A percentile compares a stretch with the other conserved stretches of the same genome.
Conservation (phyloP, 2,113 vertebrate species). For the Pyrgilauda ruficollis region DNA sequence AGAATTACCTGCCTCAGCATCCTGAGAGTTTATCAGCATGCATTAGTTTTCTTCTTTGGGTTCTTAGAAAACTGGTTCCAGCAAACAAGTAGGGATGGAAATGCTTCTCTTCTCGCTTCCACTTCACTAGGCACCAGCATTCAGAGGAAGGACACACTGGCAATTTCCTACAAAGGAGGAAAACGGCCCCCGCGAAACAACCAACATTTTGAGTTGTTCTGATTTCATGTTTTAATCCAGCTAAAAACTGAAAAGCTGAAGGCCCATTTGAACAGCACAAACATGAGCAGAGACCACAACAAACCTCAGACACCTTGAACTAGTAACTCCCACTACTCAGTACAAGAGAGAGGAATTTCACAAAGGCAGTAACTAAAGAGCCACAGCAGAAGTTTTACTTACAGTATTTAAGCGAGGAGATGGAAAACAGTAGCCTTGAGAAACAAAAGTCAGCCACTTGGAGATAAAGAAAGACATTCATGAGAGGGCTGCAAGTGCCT, state of each 20-base stretch:
- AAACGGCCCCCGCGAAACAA: background rate
- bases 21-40: background rate
- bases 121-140: background rate
- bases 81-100: background rate
- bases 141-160: background rate
- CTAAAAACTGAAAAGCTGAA: background rate
- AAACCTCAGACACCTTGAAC: background rate
- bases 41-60: background rate
- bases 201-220: background rate
- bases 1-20: background rate
- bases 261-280: background rate
- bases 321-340: background rate
- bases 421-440: background rate
- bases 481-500: background rate
- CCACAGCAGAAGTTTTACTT: constrained; percentile 25
- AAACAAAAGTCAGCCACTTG: background rate
- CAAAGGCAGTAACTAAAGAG: background rate
- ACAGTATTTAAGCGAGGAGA: background rate
- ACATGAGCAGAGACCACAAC: background rate
- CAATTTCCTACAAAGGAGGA: background rate
- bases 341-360: background rate
- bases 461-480: background rate
- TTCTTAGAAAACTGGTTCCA: background rate
- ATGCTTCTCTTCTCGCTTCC: background rate
- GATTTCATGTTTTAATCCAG: background rate